These are phyloP conservation scores for Hippopotamus amphibius DNA, from an alignment of 2,113 vertebrate species.

Conservation along the genomic window DNA sequence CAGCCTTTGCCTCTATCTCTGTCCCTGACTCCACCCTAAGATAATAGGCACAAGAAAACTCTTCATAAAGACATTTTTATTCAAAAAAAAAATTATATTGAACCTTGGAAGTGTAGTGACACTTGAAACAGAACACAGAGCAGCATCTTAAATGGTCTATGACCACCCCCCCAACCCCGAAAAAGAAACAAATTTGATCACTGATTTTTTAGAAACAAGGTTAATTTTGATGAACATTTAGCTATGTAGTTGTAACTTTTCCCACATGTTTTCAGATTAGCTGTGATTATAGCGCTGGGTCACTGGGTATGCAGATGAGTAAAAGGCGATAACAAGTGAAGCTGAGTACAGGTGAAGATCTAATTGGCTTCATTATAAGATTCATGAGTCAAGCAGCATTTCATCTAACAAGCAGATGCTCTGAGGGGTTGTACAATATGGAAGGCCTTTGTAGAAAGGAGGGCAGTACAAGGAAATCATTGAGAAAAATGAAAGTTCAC, in stretches of 20 bases:
- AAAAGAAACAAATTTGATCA: background rate
- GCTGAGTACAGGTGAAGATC: too few species aligned
- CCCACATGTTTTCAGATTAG: accelerated
- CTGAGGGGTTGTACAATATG: too few species aligned
- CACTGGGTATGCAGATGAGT: background rate
- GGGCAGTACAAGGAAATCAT: too few species aligned
- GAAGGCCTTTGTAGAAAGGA: too few species aligned
- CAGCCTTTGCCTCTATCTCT: too few species aligned
- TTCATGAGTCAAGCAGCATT: too few species aligned
- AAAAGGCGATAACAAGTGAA: background rate
- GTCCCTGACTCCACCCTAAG: too few species aligned
- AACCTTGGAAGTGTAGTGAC: background rate
- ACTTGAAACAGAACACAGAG: background rate
- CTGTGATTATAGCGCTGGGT: background rate
- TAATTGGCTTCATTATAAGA: too few species aligned
- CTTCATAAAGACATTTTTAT: too few species aligned
- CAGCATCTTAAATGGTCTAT: background rate
- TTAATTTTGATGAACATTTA: background rate
- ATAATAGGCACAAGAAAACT: too few species aligned
- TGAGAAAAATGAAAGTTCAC: too few species aligned
- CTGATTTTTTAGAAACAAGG: background rate
- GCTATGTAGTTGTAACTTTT: background rate
- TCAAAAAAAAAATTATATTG: background rate
- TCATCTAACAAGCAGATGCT: too few species aligned
- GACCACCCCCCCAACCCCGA: background rate